Conservation (phyloP, 2,888 invertebrate species). For the Cephus pulcher region DNA sequence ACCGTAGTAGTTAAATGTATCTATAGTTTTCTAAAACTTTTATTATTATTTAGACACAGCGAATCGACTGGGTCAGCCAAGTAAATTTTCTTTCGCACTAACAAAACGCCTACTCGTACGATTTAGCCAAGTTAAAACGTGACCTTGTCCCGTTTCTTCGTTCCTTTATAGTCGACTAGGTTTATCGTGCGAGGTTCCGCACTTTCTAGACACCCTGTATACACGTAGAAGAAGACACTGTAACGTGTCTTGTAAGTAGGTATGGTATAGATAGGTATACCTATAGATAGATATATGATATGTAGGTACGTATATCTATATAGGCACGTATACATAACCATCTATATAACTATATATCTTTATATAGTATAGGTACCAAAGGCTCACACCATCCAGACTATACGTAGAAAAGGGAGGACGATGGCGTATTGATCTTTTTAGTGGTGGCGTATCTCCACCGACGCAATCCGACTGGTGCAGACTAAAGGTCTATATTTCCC, state of each 20-base stretch:
- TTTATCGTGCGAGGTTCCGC: neutral
- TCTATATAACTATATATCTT: neutral
- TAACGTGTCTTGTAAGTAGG: slow-evolving; percentile 25
- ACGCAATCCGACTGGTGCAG: slow-evolving; percentile 58
- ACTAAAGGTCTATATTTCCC: slow-evolving; percentile 66
- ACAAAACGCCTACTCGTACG: neutral
- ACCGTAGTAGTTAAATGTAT: neutral
- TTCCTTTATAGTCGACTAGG: neutral
- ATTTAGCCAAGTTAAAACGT: neutral
- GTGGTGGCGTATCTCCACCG: slow-evolving; percentile 60
- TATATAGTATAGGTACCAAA: neutral
- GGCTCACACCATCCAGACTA: slow-evolving; percentile 54
- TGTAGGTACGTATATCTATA: neutral
- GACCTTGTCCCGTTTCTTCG: neutral
- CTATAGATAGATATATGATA: neutral
- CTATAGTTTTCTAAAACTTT: neutral
- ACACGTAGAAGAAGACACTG: slow-evolving; percentile 22
- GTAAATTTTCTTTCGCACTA: neutral
- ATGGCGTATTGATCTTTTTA: slow-evolving; percentile 67
- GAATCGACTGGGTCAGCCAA: neutral
- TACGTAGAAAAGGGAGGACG: slow-evolving; percentile 48
- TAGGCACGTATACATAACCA: neutral
- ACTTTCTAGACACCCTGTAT: slow-evolving; percentile 15
- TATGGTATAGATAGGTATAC: slow-evolving; percentile 22
- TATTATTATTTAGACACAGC: neutral